Percentiles rank a stretch among this genome's conserved stretches.
These are phyloP conservation scores for Capreolus pygargus DNA, from an alignment of 2,113 vertebrate genomes.

Conservation along the genomic window DNA sequence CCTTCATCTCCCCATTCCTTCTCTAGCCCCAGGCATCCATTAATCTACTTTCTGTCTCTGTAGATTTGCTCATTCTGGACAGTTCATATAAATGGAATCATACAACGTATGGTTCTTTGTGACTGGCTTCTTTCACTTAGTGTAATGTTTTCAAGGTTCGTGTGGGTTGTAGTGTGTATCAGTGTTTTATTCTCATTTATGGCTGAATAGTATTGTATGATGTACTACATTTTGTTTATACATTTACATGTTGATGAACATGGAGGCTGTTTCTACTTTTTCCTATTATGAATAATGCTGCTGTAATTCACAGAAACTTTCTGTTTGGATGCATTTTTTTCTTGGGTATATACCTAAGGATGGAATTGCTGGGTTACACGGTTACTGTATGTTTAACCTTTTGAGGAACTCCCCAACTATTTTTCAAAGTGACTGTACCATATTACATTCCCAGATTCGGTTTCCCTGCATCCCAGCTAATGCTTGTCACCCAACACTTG, in stretches of 20 bases:
- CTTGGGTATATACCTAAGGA: background rate
- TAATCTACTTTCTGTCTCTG: background rate
- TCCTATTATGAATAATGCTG: background rate
- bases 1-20: background rate
- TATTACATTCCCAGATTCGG: background rate
- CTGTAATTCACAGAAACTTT: background rate
- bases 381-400: background rate
- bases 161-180: background rate
- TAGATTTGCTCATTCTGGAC: background rate
- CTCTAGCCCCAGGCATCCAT: background rate
- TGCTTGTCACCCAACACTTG: background rate
- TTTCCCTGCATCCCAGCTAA: background rate
- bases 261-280: background rate
- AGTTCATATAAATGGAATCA: background rate
- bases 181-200: background rate
- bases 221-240: background rate
- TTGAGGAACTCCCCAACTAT: background rate
- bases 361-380: background rate
- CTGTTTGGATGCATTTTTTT: constrained; percentile 12
- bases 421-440: background rate
- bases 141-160: background rate
- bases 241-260: background rate
- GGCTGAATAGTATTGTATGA: background rate
- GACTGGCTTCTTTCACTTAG: background rate
- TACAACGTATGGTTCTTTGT: background rate